phyloP scores from a whole-genome alignment of 2,113 vertebrate species.

The Motacilla tschutschensis region DNA sequence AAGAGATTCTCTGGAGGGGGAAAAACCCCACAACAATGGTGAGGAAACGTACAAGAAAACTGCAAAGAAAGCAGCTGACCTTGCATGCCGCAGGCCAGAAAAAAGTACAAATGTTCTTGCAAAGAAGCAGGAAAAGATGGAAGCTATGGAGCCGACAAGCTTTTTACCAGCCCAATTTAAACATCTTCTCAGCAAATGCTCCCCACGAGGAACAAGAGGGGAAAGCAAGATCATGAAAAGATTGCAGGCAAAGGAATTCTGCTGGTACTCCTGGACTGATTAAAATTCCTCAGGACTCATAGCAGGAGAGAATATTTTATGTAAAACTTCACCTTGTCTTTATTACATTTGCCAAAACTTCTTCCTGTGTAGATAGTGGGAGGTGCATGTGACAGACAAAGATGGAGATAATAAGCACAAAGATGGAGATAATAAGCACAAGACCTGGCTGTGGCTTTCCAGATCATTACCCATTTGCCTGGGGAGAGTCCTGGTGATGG shows the following conservation, averaged over 20 bases:
- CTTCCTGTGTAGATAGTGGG: constrained; percentile 29
- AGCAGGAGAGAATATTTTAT: constrained; percentile 58
- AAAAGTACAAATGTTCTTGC: constrained; percentile 48
- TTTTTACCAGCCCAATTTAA: constrained; percentile 54
- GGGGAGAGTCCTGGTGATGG: background rate
- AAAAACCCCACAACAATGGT: constrained; percentile 53
- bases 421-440: constrained; percentile 6
- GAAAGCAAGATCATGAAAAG: constrained; percentile 58
- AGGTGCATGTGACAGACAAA: background rate
- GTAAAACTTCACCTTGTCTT: constrained; percentile 53
- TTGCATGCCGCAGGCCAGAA: constrained; percentile 29
- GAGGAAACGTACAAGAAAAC: constrained; percentile 45
- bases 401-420: background rate
- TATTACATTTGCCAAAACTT: constrained; percentile 48
- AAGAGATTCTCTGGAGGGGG: constrained; percentile 41
- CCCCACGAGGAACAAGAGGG: constrained; percentile 51
- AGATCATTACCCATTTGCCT: background rate
- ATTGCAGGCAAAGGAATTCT: constrained; percentile 55
- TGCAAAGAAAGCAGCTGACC: constrained; percentile 58
- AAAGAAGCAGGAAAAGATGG: constrained; percentile 54
- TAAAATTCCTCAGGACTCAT: constrained; percentile 63
- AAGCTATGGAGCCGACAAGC: background rate
- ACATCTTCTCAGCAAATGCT: constrained; percentile 58
- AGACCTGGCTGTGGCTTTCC: background rate
- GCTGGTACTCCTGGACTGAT: constrained; percentile 46